Evolutionary conservation across 2,888 invertebrate species (phyloP), one percentile per base, ranked within the genome.

Genomic region (Steinernema hermaphroditum): DNA sequence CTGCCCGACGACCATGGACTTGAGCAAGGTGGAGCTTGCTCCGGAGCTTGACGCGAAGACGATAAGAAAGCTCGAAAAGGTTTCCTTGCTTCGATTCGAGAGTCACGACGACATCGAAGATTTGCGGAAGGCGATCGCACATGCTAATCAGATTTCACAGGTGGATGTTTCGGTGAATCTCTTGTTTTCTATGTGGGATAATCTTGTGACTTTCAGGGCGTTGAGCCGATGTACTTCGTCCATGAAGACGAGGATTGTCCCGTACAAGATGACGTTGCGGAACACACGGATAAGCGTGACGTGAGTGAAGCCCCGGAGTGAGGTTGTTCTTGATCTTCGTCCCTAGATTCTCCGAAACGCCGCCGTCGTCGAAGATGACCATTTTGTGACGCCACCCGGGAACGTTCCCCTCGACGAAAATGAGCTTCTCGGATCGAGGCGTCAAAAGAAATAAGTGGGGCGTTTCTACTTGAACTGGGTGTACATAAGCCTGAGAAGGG

Each of bases 301-400:
- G 54, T 54, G 19, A 27, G 54, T 37, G 12, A 78, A 19, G 54
- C 74, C 1, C 71, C 78, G 6, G 76, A 78, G 24, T 70, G 78
- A 62, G 75, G 71, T 8, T 24, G 27, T 49, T 6, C 9, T 19
- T 44, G 2, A 24, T 16, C 16, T 37, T 24, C 41, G 69, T 14
- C 2, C n/a, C 46, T 57, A 77, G 72, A 75, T 75, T 8, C 74
- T 80, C 9, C 44, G 57, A 37, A 80, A 80, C 70, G 75, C 79
- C 0, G 46, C 75, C 12, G 54, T 54, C 24, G 62, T 75, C 50
- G 70, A 69, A 41, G 80, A 80, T 50, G 80, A 79, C 68, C 78
- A 76, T 69, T 80, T 80, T 54, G 78, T 78, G n/a, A 80, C 80
- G 1, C 80, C 80, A 2, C 80, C 80, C 2, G 80, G 80, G 29